These are phyloP conservation scores for Hippocampus kuda DNA, from an alignment of 2,797 vertebrate species.

Conservation along the genomic window DNA sequence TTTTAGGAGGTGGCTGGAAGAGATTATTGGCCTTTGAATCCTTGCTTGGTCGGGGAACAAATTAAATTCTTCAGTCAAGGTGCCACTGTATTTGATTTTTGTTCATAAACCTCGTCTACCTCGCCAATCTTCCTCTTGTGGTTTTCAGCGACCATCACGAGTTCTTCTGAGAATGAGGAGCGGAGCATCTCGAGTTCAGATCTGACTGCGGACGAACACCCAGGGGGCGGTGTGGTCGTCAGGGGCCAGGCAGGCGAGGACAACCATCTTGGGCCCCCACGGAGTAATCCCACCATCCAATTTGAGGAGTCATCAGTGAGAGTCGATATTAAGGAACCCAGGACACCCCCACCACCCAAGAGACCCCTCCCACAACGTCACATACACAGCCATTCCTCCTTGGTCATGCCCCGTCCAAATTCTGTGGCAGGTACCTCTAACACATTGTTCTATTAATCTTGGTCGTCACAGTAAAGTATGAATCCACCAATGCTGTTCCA, in stretches of 20 bases:
- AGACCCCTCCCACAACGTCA: slow-evolving; percentile 70
- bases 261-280: slow-evolving; percentile 67
- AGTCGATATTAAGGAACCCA: slow-evolving; percentile 51
- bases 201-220: slow-evolving; percentile 78
- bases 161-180: slow-evolving; percentile 96
- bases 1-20: too few relatives aligned
- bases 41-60: too few relatives aligned
- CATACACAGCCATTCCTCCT: slow-evolving; percentile 63
- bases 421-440: slow-evolving; percentile 86
- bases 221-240: slow-evolving; percentile 60
- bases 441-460: not conserved
- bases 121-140: not conserved
- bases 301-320: slow-evolving; percentile 66
- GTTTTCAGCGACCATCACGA: slow-evolving; percentile 84
- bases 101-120: not conserved
- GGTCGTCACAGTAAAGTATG: not conserved
- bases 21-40: too few relatives aligned
- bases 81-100: not conserved
- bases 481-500: not conserved
- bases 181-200: slow-evolving; percentile 85
- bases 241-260: slow-evolving; percentile 64
- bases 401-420: slow-evolving; percentile 90
- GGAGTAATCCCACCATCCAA: slow-evolving; percentile 62
- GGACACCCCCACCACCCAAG: slow-evolving; percentile 62
- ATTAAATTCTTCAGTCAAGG: too few relatives aligned